Evolutionary conservation across 1,140 invertebrate species (phyloP).

Genomic region (Ylistrum balloti): DNA sequence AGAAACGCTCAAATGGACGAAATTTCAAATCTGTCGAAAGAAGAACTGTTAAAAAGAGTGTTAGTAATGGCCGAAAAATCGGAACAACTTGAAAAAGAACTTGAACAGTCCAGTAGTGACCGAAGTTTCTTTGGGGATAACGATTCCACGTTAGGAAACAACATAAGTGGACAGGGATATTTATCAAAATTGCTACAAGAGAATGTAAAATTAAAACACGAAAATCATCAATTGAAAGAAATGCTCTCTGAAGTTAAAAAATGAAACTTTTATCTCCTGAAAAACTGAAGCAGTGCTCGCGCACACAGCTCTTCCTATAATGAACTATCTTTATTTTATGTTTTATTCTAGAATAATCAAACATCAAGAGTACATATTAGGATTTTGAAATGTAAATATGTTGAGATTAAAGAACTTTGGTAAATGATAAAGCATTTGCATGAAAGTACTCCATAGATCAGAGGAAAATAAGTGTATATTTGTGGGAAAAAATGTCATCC

Average conservation of each 20-base stretch:
- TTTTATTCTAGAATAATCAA: not conserved
- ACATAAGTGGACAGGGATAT: not conserved
- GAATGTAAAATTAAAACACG: slow-evolving; percentile 41
- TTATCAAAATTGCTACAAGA: slow-evolving; percentile 16
- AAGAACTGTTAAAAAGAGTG: slow-evolving; percentile 68
- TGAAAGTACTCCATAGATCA: not conserved
- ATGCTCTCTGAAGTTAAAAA: not conserved
- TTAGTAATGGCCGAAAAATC: slow-evolving; percentile 57
- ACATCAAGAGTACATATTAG: not conserved
- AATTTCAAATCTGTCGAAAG: slow-evolving; percentile 66
- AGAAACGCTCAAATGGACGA: slow-evolving; percentile 72
- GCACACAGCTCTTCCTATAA: not conserved
- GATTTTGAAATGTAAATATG: not conserved
- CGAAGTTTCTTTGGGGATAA: not conserved
- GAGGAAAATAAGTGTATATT: not conserved
- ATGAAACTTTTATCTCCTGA: not conserved
- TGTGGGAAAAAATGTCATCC: not conserved
- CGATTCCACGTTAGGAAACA: not conserved
- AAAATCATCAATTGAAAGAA: slow-evolving; percentile 46
- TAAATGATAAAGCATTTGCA: no score
- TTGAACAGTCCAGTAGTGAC: slow-evolving; percentile 42
- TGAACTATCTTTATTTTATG: not conserved
- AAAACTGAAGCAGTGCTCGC: not conserved
- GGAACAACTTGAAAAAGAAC: slow-evolving; percentile 24
- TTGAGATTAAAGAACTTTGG: not conserved